Conservation (phyloP, 1,140 invertebrate genomes). For the Drosophila suzukii region DNA sequence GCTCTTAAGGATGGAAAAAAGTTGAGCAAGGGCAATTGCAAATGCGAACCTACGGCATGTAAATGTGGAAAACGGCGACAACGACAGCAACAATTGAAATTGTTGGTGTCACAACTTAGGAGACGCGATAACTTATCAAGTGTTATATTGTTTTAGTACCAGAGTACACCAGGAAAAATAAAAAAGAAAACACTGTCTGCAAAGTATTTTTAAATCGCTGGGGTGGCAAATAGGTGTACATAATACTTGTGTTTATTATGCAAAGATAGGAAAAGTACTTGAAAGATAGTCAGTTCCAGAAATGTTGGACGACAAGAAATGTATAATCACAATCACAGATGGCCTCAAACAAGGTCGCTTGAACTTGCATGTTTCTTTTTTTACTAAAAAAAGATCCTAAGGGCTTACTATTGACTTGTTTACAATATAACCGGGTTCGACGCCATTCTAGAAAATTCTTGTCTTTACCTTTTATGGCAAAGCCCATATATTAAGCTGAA, state of each 20-base stretch:
- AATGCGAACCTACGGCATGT: constrained; percentile 62
- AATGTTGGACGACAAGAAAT: constrained; percentile 11
- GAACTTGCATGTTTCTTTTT: background rate
- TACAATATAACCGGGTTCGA: background rate
- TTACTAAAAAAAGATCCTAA: background rate
- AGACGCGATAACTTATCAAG: constrained; percentile 76
- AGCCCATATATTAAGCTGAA: constrained; percentile 2
- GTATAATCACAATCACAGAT: constrained; percentile 11
- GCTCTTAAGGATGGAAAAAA: constrained; percentile 55
- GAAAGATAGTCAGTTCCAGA: constrained; percentile 15
- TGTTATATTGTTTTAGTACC: constrained; percentile 71
- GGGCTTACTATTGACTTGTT: background rate
- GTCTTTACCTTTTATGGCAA: background rate
- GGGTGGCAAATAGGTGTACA: constrained; percentile 28
- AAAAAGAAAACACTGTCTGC: constrained; percentile 28
- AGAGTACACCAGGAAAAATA: constrained; percentile 38
- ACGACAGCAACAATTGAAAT: constrained; percentile 39
- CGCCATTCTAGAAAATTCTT: constrained; percentile 20
- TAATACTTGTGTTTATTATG: constrained; percentile 30
- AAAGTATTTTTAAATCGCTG: constrained; percentile 32
- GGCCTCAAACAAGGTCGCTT: constrained; percentile 9
- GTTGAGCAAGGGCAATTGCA: constrained; percentile 52
- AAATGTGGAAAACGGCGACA: constrained; percentile 57
- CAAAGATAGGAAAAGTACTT: constrained; percentile 51
- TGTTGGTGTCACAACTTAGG: constrained; percentile 63